Evolutionary conservation across 1,140 invertebrate genomes (phyloP).

Genomic region (Ceratosolen solmsi): DNA sequence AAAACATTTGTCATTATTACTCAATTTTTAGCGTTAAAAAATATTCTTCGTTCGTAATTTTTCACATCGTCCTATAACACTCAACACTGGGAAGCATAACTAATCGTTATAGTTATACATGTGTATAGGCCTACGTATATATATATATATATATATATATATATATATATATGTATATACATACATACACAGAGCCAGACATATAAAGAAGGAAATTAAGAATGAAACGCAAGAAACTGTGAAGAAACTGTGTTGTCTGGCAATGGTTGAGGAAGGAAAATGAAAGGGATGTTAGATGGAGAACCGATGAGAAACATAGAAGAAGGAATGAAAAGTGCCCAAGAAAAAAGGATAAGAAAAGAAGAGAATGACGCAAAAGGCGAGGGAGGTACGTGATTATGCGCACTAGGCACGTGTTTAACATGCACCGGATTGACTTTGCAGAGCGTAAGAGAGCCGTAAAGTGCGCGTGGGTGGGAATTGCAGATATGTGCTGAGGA

Average conservation of each 20-base stretch:
- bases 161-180: background rate
- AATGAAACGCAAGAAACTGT: background rate
- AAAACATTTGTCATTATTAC: too few relatives aligned
- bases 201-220: background rate
- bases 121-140: background rate
- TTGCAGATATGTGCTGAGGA: constrained; percentile 9
- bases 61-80: too few relatives aligned
- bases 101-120: background rate
- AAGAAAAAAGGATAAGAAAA: background rate
- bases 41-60: too few relatives aligned
- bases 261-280: background rate
- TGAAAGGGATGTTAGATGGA: background rate
- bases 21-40: too few relatives aligned
- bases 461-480: constrained; percentile 19
- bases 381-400: constrained; percentile 23
- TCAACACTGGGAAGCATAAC: too few relatives aligned
- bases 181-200: background rate
- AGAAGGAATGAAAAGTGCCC: background rate
- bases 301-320: background rate
- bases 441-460: constrained; percentile 17
- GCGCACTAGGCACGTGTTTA: constrained; percentile 15
- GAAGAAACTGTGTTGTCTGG: too few relatives aligned
- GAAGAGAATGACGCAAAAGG: constrained; percentile 39
- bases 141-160: constrained; percentile 15
- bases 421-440: constrained; percentile 17